phyloP scores from a whole-genome alignment of 2,797 vertebrate genomes.

The Rallus crepitans region DNA sequence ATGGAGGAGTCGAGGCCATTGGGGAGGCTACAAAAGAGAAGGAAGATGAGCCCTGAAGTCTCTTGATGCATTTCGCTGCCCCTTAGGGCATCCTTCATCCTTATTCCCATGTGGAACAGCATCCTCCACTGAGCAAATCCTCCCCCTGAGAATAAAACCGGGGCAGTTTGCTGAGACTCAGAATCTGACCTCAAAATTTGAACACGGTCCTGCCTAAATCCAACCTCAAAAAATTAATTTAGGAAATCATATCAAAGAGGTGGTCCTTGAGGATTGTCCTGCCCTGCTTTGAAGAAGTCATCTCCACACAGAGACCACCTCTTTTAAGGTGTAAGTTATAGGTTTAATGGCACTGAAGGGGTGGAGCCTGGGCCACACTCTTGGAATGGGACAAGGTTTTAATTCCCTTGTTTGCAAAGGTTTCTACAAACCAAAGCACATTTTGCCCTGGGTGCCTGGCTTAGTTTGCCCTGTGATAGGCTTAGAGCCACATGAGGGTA shows the following conservation, averaged over 20 bases:
- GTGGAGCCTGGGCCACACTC: not conserved
- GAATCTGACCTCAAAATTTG: not conserved
- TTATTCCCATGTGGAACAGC: not conserved
- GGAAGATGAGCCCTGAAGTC: not conserved
- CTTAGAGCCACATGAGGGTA: not conserved
- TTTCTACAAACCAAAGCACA: not conserved
- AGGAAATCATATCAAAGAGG: not conserved
- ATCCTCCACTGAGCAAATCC: not conserved
- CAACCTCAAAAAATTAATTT: not conserved
- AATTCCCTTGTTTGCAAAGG: not conserved
- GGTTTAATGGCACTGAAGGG: rapidly evolving
- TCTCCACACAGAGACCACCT: not conserved
- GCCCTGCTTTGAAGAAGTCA: not conserved
- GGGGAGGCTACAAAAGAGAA: not conserved
- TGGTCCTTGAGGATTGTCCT: not conserved
- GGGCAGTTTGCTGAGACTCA: not conserved
- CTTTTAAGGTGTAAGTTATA: rapidly evolving
- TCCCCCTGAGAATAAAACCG: not conserved
- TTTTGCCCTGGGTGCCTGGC: not conserved
- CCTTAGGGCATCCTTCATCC: not conserved
- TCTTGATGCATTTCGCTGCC: not conserved
- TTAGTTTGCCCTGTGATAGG: not conserved
- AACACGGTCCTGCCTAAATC: not conserved
- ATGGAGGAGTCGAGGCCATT: not conserved
- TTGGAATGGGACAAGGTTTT: not conserved